Conservation (phyloP, 2,888 invertebrate species). For the Mechanitis messenoides region DNA sequence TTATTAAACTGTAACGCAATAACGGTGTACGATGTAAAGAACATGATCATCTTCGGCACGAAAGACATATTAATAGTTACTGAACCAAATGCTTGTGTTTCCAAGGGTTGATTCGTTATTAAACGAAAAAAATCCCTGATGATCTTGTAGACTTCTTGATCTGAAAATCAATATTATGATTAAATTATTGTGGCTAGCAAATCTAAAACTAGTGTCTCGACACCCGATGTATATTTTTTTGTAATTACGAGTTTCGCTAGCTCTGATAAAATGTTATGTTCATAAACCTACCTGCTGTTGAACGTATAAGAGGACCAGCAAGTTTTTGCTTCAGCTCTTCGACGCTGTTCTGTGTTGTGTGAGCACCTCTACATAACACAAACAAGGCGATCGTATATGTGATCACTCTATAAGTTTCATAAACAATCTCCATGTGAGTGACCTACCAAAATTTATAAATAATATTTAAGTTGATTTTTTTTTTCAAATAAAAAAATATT, state of each 20-base stretch:
- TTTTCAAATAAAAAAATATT: slow-evolving; percentile 7
- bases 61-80: slow-evolving; percentile 45
- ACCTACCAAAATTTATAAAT: too few species aligned
- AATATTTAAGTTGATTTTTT: too few species aligned
- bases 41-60: slow-evolving; percentile 41
- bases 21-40: slow-evolving; percentile 49
- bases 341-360: slow-evolving; percentile 1
- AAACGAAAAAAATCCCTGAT: slow-evolving; percentile 41
- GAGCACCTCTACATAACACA: slow-evolving; percentile 1
- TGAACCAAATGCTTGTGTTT: slow-evolving; percentile 38
- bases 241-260: neutral
- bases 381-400: neutral
- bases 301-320: neutral
- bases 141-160: slow-evolving; percentile 35
- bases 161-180: slow-evolving; percentile 26
- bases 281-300: neutral
- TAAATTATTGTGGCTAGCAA: too few species aligned
- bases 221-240: too few species aligned
- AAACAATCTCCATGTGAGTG: neutral
- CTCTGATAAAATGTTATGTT: too few species aligned
- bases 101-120: slow-evolving; percentile 38
- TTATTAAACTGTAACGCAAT: slow-evolving; percentile 50
- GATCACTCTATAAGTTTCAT: neutral
- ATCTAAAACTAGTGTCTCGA: too few species aligned
- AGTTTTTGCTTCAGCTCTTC: slow-evolving; percentile 1